phyloP scores from a whole-genome alignment of 2,113 vertebrate genomes.

The Seriola aureovittata region DNA sequence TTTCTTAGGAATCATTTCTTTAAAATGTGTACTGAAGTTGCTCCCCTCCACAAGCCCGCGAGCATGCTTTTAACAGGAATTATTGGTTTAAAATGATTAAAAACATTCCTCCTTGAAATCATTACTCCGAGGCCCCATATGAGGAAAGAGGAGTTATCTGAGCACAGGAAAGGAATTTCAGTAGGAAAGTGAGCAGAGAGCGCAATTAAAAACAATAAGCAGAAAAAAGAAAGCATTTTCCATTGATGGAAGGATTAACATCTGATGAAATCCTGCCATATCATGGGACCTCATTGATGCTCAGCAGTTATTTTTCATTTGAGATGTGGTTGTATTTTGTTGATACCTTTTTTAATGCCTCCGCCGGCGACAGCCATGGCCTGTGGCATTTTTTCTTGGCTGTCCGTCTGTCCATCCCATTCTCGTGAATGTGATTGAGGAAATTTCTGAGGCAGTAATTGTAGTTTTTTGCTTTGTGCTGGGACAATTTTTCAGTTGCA shows the following conservation, averaged over 20 bases:
- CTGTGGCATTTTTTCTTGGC: no score
- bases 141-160: not conserved
- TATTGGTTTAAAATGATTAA: conserved; percentile 6
- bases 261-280: conserved; percentile 13
- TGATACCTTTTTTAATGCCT: not conserved
- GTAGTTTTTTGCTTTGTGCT: no score
- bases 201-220: conserved; percentile 25
- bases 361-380: no score
- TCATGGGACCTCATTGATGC: not conserved
- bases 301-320: not conserved
- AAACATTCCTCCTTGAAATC: not conserved
- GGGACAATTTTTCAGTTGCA: not conserved
- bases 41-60: not conserved
- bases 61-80: not conserved
- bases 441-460: no score
- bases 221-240: conserved; percentile 14
- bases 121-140: not conserved
- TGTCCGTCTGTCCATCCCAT: no score
- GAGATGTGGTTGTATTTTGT: not conserved
- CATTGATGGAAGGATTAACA: conserved; percentile 1
- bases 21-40: not conserved
- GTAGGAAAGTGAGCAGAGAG: not conserved
- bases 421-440: no score
- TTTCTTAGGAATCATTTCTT: not conserved
- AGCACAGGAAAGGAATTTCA: not conserved